Conservation (phyloP, 2,888 invertebrate genomes). For the Brachyptera risi region DNA sequence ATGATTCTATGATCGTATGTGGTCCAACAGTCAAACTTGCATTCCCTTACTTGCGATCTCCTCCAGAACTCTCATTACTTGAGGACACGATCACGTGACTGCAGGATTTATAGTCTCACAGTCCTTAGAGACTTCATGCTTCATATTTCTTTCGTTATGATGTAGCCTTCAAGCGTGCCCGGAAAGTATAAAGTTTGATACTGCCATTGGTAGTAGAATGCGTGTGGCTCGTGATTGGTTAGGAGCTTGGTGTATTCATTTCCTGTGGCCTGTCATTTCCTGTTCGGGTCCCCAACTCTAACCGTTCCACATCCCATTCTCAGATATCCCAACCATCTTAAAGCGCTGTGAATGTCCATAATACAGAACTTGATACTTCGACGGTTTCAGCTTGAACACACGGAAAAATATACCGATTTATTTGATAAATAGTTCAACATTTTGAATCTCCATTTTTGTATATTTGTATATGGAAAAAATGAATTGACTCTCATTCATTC, state of each 20-base stretch:
- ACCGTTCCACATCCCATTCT: neutral
- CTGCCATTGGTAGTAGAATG: neutral
- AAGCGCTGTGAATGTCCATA: neutral
- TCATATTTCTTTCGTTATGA: slow-evolving; percentile 29
- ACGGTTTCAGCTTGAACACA: neutral
- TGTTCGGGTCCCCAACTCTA: slow-evolving; percentile 1
- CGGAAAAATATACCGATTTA: neutral
- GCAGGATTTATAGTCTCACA: slow-evolving; percentile 17
- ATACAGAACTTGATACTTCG: too few species aligned
- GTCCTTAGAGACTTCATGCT: neutral
- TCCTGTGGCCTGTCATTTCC: slow-evolving; percentile 29
- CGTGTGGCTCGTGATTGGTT: slow-evolving; percentile 23
- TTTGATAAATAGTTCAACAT: neutral
- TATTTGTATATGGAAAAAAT: neutral
- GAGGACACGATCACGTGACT: neutral
- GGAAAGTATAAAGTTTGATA: slow-evolving; percentile 26
- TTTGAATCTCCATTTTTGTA: neutral
- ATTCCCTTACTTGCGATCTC: too few species aligned
- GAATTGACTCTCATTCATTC: neutral
- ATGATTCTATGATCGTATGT: too few species aligned
- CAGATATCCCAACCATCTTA: neutral
- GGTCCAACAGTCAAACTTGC: too few species aligned
- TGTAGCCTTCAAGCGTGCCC: slow-evolving; percentile 19
- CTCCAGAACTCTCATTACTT: too few species aligned
- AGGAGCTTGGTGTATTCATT: slow-evolving; percentile 27